Evolutionary conservation across 2,797 vertebrate genomes (phyloP).

Genomic region (Selene dorsalis): DNA sequence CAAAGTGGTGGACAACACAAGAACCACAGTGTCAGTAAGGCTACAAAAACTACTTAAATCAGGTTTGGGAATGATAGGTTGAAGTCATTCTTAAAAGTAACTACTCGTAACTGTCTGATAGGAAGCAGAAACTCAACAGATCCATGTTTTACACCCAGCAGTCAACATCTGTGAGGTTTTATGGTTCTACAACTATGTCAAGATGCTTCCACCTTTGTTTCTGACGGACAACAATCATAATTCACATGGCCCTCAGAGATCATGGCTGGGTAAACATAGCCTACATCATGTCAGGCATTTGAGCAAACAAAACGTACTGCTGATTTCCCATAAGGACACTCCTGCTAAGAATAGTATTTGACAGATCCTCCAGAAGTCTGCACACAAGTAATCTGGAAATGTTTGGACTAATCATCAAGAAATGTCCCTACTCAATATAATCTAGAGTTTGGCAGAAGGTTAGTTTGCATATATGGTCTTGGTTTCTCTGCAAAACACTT

Average conservation of each 20-base stretch:
- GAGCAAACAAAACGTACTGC: constrained; percentile 5
- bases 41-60: neutral
- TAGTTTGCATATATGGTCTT: neutral
- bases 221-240: neutral
- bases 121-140: neutral
- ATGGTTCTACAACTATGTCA: neutral
- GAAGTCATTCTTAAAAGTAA: neutral
- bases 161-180: neutral
- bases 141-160: too few relatives aligned
- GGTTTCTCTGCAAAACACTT: constrained; percentile 8
- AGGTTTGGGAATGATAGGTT: neutral
- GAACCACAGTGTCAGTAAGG: neutral
- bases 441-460: neutral
- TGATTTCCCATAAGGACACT: neutral
- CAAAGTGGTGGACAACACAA: too few relatives aligned
- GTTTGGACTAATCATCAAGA: neutral
- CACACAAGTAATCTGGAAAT: neutral
- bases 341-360: neutral
- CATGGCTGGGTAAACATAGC: neutral
- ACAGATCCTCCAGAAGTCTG: neutral
- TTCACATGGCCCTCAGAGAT: neutral
- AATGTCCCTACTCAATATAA: neutral
- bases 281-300: neutral
- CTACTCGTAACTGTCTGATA: neutral
- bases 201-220: neutral